phyloP scores from a whole-genome alignment of 2,797 vertebrate genomes.

The Emydoidea blandingii region DNA sequence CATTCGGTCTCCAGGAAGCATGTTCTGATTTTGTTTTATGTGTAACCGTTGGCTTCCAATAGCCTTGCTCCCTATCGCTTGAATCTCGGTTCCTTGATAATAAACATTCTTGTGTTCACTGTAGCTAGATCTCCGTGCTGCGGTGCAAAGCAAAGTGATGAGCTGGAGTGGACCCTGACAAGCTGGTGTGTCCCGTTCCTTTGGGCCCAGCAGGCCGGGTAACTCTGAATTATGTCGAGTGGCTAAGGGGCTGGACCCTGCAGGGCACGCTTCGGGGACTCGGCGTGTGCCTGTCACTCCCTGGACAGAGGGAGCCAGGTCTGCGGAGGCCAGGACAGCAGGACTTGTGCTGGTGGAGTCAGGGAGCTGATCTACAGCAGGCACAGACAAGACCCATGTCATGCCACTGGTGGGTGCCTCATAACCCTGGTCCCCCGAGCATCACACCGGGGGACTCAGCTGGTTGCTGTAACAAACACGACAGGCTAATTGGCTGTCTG shows the following conservation, averaged over 20 bases:
- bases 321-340: too few relatives aligned
- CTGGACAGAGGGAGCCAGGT: too few relatives aligned
- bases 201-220: not conserved
- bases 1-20: not conserved
- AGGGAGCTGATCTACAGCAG: too few relatives aligned
- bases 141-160: not conserved
- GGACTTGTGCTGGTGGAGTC: too few relatives aligned
- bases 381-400: too few relatives aligned
- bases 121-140: too few relatives aligned
- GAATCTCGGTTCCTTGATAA: not conserved
- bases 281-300: too few relatives aligned
- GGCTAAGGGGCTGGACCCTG: too few relatives aligned
- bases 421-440: too few relatives aligned
- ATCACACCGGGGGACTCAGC: not conserved
- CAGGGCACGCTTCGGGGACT: too few relatives aligned
- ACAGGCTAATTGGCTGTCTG: too few relatives aligned
- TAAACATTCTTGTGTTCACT: not conserved
- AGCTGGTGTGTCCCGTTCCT: not conserved
- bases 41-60: not conserved
- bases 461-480: not conserved
- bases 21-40: not conserved
- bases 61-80: not conserved
- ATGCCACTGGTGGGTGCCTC: too few relatives aligned
- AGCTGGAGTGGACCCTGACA: not conserved
- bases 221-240: not conserved